Evolutionary conservation across 2,888 invertebrate genomes (phyloP).

Genomic region (Crioceris asparagi): DNA sequence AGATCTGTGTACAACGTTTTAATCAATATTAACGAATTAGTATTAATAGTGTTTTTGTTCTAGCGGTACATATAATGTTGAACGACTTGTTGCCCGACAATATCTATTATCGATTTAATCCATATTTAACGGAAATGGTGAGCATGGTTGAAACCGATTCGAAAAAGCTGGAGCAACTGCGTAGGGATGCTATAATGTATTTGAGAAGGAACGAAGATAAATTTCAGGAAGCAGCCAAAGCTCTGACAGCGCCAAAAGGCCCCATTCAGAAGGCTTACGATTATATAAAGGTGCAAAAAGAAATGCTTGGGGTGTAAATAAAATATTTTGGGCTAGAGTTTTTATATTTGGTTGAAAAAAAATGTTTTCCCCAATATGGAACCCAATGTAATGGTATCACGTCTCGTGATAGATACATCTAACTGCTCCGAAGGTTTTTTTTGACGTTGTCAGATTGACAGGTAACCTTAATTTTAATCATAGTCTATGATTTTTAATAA

Average conservation of each 20-base stretch:
- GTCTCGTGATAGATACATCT: no score
- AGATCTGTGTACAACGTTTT: background rate
- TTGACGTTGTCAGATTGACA: no score
- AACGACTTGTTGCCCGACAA: constrained; percentile 62
- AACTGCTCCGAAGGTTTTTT: no score
- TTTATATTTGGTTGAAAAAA: no score
- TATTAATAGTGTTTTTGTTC: constrained; percentile 8
- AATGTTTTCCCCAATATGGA: no score
- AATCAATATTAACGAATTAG: background rate
- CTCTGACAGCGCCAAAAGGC: constrained; percentile 34
- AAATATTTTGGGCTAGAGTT: no score
- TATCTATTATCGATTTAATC: constrained; percentile 77
- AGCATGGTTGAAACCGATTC: constrained; percentile 70
- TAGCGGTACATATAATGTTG: constrained; percentile 65
- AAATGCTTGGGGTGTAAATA: constrained; percentile 15
- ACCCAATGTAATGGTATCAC: no score
- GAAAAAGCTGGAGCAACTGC: constrained; percentile 55
- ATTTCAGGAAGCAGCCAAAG: constrained; percentile 49
- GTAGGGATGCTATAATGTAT: constrained; percentile 67
- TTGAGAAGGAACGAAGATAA: constrained; percentile 69
- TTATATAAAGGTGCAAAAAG: constrained; percentile 14
- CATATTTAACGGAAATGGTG: constrained; percentile 67
- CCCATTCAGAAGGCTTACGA: constrained; percentile 11
- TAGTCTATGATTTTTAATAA: no score
- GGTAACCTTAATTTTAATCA: no score